These are phyloP conservation scores for Propithecus deckenii DNA, from an alignment of 2,797 vertebrate species.

Conservation along the genomic window DNA sequence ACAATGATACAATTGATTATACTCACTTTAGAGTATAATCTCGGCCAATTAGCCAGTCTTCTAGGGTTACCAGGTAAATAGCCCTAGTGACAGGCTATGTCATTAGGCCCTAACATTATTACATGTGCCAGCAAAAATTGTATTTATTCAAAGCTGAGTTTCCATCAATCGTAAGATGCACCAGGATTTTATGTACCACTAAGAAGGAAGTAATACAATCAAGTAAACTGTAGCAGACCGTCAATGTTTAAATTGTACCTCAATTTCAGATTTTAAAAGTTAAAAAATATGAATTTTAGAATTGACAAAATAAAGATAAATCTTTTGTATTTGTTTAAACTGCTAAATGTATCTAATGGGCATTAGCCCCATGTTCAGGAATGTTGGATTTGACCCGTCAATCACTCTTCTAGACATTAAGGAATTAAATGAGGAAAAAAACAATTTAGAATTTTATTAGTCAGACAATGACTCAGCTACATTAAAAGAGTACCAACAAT, in stretches of 20 bases:
- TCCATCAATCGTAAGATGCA: neutral
- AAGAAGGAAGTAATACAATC: neutral
- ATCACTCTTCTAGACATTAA: neutral
- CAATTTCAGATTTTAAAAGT: neutral
- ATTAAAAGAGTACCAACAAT: neutral
- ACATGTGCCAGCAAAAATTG: neutral
- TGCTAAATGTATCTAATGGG: neutral
- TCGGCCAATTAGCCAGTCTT: neutral
- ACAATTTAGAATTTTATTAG: neutral
- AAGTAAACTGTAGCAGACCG: neutral
- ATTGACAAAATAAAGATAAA: neutral
- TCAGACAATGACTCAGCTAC: neutral
- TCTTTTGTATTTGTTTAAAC: neutral
- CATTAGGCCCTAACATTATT: neutral
- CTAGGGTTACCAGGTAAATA: neutral
- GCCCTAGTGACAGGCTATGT: too few relatives aligned
- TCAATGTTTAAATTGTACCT: neutral
- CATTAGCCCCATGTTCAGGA: neutral
- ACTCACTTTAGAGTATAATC: neutral
- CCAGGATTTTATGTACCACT: neutral
- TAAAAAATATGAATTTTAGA: neutral
- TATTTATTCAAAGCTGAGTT: neutral
- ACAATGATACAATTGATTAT: neutral
- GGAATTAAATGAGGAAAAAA: neutral
- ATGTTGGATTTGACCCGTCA: neutral